A percentile compares a stretch with the other conserved stretches of the same genome.
Conservation (phyloP, 1,140 invertebrate species). For the Pseudobourletiella spinata region DNA sequence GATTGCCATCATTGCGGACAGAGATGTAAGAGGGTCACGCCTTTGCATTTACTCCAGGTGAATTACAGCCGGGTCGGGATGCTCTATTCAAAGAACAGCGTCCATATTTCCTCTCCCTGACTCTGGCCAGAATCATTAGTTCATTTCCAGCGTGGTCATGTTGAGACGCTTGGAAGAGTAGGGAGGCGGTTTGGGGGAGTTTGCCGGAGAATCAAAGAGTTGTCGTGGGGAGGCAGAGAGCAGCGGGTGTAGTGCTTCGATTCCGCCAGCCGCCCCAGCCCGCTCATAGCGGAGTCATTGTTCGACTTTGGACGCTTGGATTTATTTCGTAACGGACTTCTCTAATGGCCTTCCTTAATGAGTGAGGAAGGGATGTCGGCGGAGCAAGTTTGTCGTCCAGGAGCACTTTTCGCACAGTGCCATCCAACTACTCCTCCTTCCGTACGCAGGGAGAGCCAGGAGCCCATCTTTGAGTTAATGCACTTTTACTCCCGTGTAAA, state of each 20-base stretch:
- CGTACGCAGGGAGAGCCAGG: background rate
- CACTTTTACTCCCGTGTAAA: background rate
- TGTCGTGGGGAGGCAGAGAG: background rate
- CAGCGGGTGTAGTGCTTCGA: background rate
- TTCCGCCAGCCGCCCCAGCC: background rate
- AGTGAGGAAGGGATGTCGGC: background rate
- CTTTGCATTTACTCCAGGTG: conserved; percentile 16
- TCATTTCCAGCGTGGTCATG: background rate
- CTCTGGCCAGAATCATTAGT: background rate
- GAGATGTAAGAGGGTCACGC: conserved; percentile 8
- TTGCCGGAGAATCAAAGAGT: background rate
- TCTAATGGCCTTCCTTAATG: conserved; percentile 15
- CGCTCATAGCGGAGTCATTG: background rate
- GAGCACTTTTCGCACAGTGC: background rate
- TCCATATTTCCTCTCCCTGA: background rate
- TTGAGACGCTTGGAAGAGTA: background rate
- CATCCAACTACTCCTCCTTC: background rate
- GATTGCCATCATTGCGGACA: background rate
- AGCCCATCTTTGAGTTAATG: background rate
- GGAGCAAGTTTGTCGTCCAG: background rate
- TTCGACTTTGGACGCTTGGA: conserved; percentile 4
- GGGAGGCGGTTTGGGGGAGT: background rate
- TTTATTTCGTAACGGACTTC: conserved; percentile 13
- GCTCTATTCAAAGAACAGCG: background rate
- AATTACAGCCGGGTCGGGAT: conserved; percentile 11